Base-by-base conservation (phyloP, 2,113 vertebrate genomes). In the Pungitius pungitius region DNA sequence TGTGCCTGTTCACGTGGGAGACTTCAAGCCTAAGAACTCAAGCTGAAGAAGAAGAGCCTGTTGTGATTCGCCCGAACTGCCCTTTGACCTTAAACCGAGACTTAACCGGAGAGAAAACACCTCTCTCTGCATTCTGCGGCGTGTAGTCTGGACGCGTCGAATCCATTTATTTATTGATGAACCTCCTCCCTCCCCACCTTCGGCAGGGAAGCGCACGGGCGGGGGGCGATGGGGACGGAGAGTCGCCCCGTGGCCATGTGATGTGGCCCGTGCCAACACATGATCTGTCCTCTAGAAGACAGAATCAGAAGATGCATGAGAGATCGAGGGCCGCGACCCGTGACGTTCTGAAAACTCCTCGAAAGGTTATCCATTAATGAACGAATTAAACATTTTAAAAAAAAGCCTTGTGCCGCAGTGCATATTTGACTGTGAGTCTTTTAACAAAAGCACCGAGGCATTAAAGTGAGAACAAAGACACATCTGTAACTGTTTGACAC, bases 121-220 rank as follows among this genome's bases (percentile, higher is more conserved):
- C 69, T 69, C 67, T 72, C 45, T 78, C 35, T 15, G 52, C 73
- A 9, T 72, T 73, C 61, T 65, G 60, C 65, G 70, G 66, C n/a
- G n/a, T 47, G 69, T 59, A 56, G 65, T 75, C 57, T 51, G 58
- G 67, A 69, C 26, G 4, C 54, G 39, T 75, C 70, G 82, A 74
- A 85, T 80, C 59, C 83, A 89, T 91, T 89, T 89, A 89, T 89
- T 91, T 88, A 85, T 80, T 83, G 68, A 71, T 35, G 4, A 66
- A 69, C 12, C 62, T 81, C 70, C 62, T 72, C 81, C 75, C 75
- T 71, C 37, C 59, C 62, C 30, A 24, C 47, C 45, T 77, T 75
- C 73, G 79, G 76, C 75, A 67, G 67, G 71, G 78, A 66, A 55
- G 61, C 10, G 42, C 62, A 64, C 58, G 30, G 37, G 63, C 7